These are phyloP conservation scores for Dinothrombium tinctorium DNA, from an alignment of 1,140 invertebrate species.

Conservation along the genomic window DNA sequence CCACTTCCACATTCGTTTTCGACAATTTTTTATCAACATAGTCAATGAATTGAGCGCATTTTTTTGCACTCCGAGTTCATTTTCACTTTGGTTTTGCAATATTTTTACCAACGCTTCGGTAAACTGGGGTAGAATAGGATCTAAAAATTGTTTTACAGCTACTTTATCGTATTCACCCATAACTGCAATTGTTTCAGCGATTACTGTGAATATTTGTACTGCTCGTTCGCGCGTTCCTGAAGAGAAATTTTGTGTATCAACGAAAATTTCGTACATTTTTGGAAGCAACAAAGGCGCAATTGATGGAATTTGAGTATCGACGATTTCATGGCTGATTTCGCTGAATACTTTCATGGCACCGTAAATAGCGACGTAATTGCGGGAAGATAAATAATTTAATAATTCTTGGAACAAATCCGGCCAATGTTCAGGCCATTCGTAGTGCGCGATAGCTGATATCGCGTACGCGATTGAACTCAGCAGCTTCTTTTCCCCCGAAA, in stretches of 20 bases:
- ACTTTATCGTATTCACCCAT: conserved; percentile 32
- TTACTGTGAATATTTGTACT: conserved; percentile 38
- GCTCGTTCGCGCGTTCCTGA: conserved; percentile 35
- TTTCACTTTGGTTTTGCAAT: conserved; percentile 20
- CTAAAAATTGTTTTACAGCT: conserved; percentile 5
- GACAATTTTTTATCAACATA: conserved; percentile 16
- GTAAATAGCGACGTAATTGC: conserved; percentile 33
- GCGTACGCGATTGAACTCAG: conserved; percentile 43
- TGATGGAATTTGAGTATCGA: conserved; percentile 39
- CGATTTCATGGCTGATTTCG: conserved; percentile 43
- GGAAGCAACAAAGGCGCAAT: conserved; percentile 47
- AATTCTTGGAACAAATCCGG: conserved; percentile 43
- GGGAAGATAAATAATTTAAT: conserved; percentile 30
- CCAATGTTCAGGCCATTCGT: conserved; percentile 57
- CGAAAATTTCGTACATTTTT: conserved; percentile 47
- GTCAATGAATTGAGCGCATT: conserved; percentile 31
- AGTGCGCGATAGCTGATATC: conserved; percentile 45
- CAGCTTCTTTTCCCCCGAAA: conserved; percentile 20
- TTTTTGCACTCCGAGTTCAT: conserved; percentile 39
- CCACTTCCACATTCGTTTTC: conserved; percentile 36
- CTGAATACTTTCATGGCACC: conserved; percentile 47
- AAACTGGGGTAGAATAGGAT: conserved; percentile 39
- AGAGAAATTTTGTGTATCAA: conserved; percentile 32
- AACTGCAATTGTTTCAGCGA: conserved; percentile 29
- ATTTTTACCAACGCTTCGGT: conserved; percentile 39